Evolutionary conservation across 30 jellyfish, hydroid and myxozoan genomes (phyloP).

Genomic region (Rhopilema esculentum): DNA sequence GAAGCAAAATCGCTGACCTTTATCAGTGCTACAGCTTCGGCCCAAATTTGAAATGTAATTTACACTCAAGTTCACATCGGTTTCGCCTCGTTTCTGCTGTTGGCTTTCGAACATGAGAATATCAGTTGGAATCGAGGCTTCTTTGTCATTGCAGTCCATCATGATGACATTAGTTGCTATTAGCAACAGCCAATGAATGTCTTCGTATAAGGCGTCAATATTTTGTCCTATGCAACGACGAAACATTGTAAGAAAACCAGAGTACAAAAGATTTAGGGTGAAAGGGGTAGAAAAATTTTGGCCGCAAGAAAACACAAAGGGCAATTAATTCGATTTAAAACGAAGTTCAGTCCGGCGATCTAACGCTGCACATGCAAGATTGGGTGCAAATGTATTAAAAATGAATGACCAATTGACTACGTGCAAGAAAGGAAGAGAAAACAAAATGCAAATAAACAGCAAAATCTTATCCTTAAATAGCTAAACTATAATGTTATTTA

Average conservation of each 20-base stretch:
- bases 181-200: constrained; percentile 91
- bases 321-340: no score
- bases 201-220: constrained; percentile 81
- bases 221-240: constrained; percentile 1
- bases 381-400: no score
- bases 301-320: no score
- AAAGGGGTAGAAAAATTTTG: no score
- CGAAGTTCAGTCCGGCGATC: no score
- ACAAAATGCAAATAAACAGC: no score
- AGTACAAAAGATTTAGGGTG: not conserved
- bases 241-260: not conserved
- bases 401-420: no score
- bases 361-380: no score
- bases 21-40: constrained; percentile 24
- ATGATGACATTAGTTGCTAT: constrained; percentile 78
- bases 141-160: constrained; percentile 67
- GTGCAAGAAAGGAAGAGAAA: no score
- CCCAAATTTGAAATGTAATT: constrained; percentile 65
- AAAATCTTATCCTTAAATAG: no score
- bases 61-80: constrained; percentile 43
- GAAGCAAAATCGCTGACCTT: no score
- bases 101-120: constrained; percentile 56
- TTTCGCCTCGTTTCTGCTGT: constrained; percentile 23
- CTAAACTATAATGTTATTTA: no score
- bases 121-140: constrained; percentile 84